These are phyloP conservation scores for Candidula unifasciata DNA, from an alignment of 2,888 invertebrate species.

Conservation along the genomic window DNA sequence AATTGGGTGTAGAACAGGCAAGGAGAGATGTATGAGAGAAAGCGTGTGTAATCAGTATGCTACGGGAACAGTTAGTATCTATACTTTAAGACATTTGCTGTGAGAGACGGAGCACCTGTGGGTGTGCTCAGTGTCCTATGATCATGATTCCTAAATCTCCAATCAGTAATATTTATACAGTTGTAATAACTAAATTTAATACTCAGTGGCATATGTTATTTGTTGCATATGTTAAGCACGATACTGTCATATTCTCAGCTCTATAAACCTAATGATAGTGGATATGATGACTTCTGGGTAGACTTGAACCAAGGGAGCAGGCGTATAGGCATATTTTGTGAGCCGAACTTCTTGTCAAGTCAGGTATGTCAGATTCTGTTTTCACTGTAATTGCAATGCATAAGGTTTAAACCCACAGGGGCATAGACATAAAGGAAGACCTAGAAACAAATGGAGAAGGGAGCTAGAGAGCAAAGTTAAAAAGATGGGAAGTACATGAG, in stretches of 20 bases:
- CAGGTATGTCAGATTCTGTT: constrained; percentile 48
- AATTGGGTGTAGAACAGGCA: no score
- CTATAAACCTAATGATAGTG: constrained; percentile 69
- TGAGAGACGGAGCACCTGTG: no score
- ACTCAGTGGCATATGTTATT: neutral
- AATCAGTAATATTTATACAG: neutral
- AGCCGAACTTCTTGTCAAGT: constrained; percentile 57
- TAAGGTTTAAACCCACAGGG: neutral
- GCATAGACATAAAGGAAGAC: no score
- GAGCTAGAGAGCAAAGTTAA: no score
- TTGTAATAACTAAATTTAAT: neutral
- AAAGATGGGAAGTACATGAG: no score
- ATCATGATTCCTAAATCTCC: no score
- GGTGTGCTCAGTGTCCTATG: no score
- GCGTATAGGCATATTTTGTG: constrained; percentile 70
- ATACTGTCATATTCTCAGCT: constrained; percentile 58
- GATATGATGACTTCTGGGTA: constrained; percentile 72
- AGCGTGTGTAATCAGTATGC: no score
- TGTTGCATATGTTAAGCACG: neutral
- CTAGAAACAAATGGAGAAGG: no score
- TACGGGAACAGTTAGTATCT: no score
- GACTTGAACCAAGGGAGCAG: constrained; percentile 73
- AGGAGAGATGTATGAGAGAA: no score
- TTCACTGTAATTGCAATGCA: neutral
- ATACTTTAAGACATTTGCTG: no score